Evolutionary conservation across 2,113 vertebrate species (phyloP), one percentile per base, ranked within the genome.

Genomic region (Oxyruncus cristatus): DNA sequence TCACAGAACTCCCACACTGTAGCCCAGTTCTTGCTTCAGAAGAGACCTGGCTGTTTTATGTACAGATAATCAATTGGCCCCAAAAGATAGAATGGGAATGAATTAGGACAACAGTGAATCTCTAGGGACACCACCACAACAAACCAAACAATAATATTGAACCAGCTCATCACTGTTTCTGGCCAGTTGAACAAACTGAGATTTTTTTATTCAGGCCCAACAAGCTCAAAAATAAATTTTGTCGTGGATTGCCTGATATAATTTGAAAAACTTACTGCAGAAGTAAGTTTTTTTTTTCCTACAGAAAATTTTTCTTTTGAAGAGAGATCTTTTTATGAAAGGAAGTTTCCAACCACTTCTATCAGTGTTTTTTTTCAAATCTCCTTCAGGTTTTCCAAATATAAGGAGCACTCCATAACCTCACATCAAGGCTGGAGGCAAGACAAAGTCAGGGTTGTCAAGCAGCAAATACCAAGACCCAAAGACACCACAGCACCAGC

Each of bases 151-250:
- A n/a, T 37, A 42, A 47, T 62, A 70, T 23, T 74, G 27, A 83
- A 83, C 26, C 0, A 0, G 6, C 8, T 78, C 8, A 53, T 67
- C 52, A 30, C 30, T 12, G 2, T 49, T 88, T 65, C 58, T 66
- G 50, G 10, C 4, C 55, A 42, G 8, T 11, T 74, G n/a, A 89
- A 66, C 2, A 81, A 77, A 58, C 8, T 16, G 20, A 79, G 41
- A 23, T 39, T 32, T 53, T 53, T 83, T 73, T 63, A 63, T 56
- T 63, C 16, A 65, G 27, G 27, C 53, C 63, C 44, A 82, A 53
- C 7, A 85, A 61, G 11, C 8, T 37, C 20, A 4, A 56, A 86
- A 50, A 5, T 8, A 37, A 91, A 58, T 50, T 32, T 70, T 7
- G 44, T 2, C 18, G 47, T 65, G 22, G 8, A 32, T 89, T 89